Evolutionary conservation across 2,888 invertebrate genomes (phyloP).

Genomic region (Calephelis perditalis): DNA sequence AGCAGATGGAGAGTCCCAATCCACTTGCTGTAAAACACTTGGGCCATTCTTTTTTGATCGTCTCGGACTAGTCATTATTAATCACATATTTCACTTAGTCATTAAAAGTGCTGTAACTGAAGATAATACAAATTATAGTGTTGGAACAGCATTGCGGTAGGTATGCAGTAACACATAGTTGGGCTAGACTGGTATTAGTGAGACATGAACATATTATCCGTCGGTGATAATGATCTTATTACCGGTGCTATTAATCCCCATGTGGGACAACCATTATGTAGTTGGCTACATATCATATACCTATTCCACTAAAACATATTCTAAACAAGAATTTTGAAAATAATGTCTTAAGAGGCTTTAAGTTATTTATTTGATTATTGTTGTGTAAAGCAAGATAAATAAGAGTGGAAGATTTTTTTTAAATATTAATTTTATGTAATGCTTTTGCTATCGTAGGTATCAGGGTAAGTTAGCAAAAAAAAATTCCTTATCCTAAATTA

Average conservation of each 20-base stretch:
- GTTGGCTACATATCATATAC: too few species aligned
- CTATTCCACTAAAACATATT: too few species aligned
- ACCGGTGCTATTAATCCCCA: conserved; percentile 58
- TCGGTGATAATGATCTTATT: conserved; percentile 71
- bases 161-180: conserved; percentile 36
- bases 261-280: conserved; percentile 44
- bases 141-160: conserved; percentile 45
- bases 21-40: conserved; percentile 65
- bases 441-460: too few species aligned
- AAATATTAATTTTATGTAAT: too few species aligned
- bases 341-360: too few species aligned
- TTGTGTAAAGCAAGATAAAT: too few species aligned
- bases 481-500: too few species aligned
- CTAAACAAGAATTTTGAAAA: too few species aligned
- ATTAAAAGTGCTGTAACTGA: conserved; percentile 21
- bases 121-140: conserved; percentile 18
- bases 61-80: conserved; percentile 75
- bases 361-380: too few species aligned
- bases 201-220: conserved; percentile 49
- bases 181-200: conserved; percentile 37
- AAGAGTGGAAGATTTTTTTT: too few species aligned
- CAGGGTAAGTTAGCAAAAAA: too few species aligned
- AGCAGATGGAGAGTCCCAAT: conserved; percentile 85
- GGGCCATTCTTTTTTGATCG: conserved; percentile 65
- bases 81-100: conserved; percentile 49